phyloP scores from a whole-genome alignment of 2,888 invertebrate species.

The Esperia sulphurella region DNA sequence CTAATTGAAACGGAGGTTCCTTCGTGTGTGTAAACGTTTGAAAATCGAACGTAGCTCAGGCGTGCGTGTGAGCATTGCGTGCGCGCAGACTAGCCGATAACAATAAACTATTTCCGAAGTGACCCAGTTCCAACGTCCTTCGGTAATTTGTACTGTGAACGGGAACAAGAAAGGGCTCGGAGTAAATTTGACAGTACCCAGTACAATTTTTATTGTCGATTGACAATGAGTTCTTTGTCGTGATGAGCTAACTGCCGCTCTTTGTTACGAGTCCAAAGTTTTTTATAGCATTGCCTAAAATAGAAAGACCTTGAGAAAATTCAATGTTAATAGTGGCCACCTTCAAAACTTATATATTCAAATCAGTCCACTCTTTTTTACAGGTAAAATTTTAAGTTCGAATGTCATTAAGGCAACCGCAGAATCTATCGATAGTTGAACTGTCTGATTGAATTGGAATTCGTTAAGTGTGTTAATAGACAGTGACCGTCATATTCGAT shows the following conservation, averaged over 20 bases:
- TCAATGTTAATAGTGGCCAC: slow-evolving; percentile 28
- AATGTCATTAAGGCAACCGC: slow-evolving; percentile 33
- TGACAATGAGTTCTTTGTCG: slow-evolving; percentile 45
- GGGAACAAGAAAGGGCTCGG: slow-evolving; percentile 77
- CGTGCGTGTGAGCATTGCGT: slow-evolving; percentile 66
- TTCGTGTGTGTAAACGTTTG: slow-evolving; percentile 64
- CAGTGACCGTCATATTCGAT: slow-evolving; percentile 38
- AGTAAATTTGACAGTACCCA: slow-evolving; percentile 57
- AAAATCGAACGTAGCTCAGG: slow-evolving; percentile 49
- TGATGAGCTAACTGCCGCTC: slow-evolving; percentile 42
- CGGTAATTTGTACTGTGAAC: slow-evolving; percentile 74
- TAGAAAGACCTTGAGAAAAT: slow-evolving; percentile 38
- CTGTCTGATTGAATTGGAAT: slow-evolving; percentile 41
- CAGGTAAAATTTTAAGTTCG: slow-evolving; percentile 19
- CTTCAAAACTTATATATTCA: slow-evolving; percentile 18
- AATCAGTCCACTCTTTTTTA: slow-evolving; percentile 25
- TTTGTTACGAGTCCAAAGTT: slow-evolving; percentile 25
- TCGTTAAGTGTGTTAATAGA: slow-evolving; percentile 57
- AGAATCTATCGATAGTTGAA: slow-evolving; percentile 14
- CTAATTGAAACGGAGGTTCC: slow-evolving; percentile 52
- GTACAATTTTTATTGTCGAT: slow-evolving; percentile 50
- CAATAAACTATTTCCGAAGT: slow-evolving; percentile 80
- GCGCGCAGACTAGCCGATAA: slow-evolving; percentile 75
- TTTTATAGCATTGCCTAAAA: slow-evolving; percentile 25
- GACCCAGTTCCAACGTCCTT: slow-evolving; percentile 78